These are phyloP conservation scores for Baryphthengus martii DNA, from an alignment of 2,113 vertebrate species.

Conservation along the genomic window DNA sequence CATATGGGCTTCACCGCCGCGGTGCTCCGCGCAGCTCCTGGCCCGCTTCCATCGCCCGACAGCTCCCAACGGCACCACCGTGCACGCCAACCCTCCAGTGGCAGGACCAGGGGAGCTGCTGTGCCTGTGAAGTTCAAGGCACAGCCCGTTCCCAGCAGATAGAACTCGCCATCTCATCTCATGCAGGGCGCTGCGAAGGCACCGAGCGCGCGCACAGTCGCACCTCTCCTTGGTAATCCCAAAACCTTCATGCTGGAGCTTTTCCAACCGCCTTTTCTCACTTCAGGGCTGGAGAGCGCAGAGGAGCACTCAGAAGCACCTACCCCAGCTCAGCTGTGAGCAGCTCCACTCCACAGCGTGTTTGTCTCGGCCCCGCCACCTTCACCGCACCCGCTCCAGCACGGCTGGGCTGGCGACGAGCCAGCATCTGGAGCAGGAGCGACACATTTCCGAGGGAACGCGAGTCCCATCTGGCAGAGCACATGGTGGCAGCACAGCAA, in stretches of 20 bases:
- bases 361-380: fast-evolving
- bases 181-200: neutral
- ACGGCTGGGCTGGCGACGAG: neutral
- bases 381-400: fast-evolving
- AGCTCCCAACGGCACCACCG: neutral
- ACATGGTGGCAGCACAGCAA: neutral
- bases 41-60: neutral
- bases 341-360: fast-evolving
- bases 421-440: constrained; percentile 1
- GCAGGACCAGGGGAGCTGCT: neutral
- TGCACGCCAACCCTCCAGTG: neutral
- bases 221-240: neutral
- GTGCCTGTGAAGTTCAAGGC: fast-evolving
- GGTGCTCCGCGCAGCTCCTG: constrained; percentile 24
- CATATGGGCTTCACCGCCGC: constrained; percentile 24
- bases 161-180: neutral
- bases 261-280: neutral
- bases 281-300: neutral
- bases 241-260: neutral
- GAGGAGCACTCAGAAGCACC: neutral
- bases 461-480: constrained; percentile 16
- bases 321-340: neutral
- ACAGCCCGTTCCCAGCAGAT: neutral
- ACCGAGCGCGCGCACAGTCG: fast-evolving
- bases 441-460: neutral